Evolutionary conservation across 2,888 invertebrate genomes (phyloP).

Genomic region (Archaeoteleia sp.): DNA sequence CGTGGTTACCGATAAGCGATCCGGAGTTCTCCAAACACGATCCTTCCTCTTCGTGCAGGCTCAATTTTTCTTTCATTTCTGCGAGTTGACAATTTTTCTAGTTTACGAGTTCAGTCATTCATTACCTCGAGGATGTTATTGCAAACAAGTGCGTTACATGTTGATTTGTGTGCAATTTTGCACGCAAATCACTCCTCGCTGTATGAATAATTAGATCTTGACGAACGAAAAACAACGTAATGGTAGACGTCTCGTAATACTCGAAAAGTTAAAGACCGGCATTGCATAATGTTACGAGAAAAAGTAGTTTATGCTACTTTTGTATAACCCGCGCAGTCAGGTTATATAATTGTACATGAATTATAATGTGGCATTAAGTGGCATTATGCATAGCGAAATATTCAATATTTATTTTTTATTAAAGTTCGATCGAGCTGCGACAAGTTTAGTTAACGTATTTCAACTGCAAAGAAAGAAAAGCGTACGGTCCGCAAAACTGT

Average conservation of each 20-base stretch:
- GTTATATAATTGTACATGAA: conserved; percentile 37
- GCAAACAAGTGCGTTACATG: background rate
- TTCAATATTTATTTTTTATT: conserved; percentile 15
- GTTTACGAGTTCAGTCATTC: background rate
- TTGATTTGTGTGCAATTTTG: background rate
- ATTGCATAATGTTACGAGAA: conserved; percentile 21
- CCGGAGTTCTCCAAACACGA: background rate
- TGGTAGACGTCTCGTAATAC: conserved; percentile 14
- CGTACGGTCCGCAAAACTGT: too few species aligned
- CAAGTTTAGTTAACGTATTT: too few species aligned
- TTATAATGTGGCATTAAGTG: conserved; percentile 11
- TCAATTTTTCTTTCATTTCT: background rate
- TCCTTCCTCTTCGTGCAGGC: background rate
- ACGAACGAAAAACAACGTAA: conserved; percentile 17
- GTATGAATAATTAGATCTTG: conserved; percentile 35
- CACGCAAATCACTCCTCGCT: conserved; percentile 6
- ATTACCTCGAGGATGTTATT: conserved; percentile 2
- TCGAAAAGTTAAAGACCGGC: conserved; percentile 35
- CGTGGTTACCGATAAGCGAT: conserved; percentile 24
- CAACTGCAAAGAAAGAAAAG: too few species aligned
- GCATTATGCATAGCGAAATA: conserved; percentile 20
- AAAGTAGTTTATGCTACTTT: conserved; percentile 25
- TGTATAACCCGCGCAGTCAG: too few species aligned
- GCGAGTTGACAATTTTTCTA: background rate
- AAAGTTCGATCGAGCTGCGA: too few species aligned